These are phyloP conservation scores for Bombyx mori DNA, from an alignment of 1,140 invertebrate species.

Conservation along the genomic window DNA sequence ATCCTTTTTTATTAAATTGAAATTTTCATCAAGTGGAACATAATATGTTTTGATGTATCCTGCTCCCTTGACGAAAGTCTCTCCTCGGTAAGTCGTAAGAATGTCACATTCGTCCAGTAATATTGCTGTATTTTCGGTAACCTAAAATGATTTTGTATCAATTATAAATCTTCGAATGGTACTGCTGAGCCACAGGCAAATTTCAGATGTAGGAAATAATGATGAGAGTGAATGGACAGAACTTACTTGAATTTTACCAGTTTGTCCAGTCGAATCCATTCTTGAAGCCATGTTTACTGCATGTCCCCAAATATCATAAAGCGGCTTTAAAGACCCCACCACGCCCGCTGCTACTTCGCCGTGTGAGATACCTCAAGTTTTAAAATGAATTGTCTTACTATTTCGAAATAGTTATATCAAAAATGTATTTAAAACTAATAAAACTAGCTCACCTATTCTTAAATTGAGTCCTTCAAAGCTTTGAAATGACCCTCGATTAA, in stretches of 20 bases:
- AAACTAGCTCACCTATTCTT: constrained; percentile 70
- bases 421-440: constrained; percentile 1
- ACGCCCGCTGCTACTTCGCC: constrained; percentile 92
- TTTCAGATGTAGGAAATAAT: background rate
- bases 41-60: constrained; percentile 82
- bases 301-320: constrained; percentile 95
- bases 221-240: constrained; percentile 1
- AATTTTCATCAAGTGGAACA: constrained; percentile 76
- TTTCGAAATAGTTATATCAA: background rate
- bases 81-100: constrained; percentile 78
- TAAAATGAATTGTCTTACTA: background rate
- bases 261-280: constrained; percentile 88
- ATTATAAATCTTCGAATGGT: background rate
- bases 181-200: background rate
- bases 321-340: constrained; percentile 89
- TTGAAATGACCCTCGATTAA: constrained; percentile 65
- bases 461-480: constrained; percentile 63
- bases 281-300: constrained; percentile 95
- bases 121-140: constrained; percentile 81
- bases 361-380: constrained; percentile 79
- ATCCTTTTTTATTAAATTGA: constrained; percentile 65
- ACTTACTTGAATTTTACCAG: constrained; percentile 84
- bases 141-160: constrained; percentile 50
- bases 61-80: constrained; percentile 83
- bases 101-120: constrained; percentile 79